Evolutionary conservation across 2,797 vertebrate species (phyloP).

Genomic region (Cetoscarus ocellatus): DNA sequence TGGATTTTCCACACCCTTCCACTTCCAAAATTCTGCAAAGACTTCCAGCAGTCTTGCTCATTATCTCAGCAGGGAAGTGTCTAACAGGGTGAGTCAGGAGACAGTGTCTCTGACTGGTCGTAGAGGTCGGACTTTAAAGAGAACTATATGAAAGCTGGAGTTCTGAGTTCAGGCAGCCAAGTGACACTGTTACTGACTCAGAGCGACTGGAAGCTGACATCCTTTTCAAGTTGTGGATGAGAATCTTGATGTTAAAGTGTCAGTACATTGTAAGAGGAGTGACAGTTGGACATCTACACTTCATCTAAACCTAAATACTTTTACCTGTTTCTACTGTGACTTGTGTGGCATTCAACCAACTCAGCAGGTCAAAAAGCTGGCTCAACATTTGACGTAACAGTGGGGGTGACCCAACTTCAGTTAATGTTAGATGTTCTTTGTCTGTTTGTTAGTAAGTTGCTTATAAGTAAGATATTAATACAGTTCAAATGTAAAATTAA

Average conservation of each 20-base stretch:
- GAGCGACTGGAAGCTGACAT: conserved; percentile 14
- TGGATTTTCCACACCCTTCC: conserved; percentile 13
- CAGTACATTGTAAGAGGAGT: conserved; percentile 2
- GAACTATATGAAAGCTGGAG: conserved; percentile 61
- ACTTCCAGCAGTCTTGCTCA: conserved; percentile 32
- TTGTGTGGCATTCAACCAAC: too few species aligned
- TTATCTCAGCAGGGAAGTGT: conserved; percentile 49
- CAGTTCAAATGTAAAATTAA: too few species aligned
- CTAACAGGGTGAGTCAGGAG: conserved; percentile 16
- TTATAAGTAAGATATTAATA: too few species aligned
- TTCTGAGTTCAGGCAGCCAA: conserved; percentile 29
- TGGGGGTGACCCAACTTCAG: too few species aligned
- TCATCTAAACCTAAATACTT: neutral
- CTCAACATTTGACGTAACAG: too few species aligned
- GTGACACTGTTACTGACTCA: conserved; percentile 36
- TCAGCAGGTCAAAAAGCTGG: too few species aligned
- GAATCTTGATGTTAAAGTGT: conserved; percentile 34
- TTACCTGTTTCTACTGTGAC: too few species aligned
- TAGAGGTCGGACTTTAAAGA: conserved; percentile 51
- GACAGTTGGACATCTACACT: neutral
- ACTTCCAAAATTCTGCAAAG: neutral
- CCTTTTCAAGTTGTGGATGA: conserved; percentile 22
- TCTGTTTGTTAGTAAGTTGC: too few species aligned
- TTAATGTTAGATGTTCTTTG: too few species aligned
- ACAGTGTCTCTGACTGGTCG: conserved; percentile 30